phyloP scores from a whole-genome alignment of 1,140 invertebrate species.

The Cotesia glomerata region DNA sequence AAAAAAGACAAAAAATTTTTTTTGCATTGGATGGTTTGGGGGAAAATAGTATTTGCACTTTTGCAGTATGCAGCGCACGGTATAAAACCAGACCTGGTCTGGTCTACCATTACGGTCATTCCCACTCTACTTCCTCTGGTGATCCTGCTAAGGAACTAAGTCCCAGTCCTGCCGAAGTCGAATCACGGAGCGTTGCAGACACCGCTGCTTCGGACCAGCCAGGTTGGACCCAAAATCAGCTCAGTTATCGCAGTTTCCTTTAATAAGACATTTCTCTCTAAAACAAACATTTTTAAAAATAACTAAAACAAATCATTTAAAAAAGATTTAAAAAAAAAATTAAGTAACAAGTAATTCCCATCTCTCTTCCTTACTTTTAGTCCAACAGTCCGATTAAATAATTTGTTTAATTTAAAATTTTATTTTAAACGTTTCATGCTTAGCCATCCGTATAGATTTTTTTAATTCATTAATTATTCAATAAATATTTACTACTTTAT shows the following conservation, averaged over 20 bases:
- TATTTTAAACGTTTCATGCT: no score
- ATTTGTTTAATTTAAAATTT: slow-evolving; percentile 19
- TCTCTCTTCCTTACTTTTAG: slow-evolving; percentile 38
- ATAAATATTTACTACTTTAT: slow-evolving; percentile 11
- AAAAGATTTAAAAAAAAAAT: slow-evolving; percentile 5
- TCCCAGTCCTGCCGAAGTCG: slow-evolving; percentile 64
- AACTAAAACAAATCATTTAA: neutral
- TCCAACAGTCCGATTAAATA: slow-evolving; percentile 29
- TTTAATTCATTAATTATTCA: no score
- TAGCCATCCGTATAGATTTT: no score
- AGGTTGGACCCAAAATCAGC: slow-evolving; percentile 64
- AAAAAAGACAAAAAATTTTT: slow-evolving; percentile 37
- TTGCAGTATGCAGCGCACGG: slow-evolving; percentile 92
- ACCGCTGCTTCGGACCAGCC: slow-evolving; percentile 64
- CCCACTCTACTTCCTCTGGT: slow-evolving; percentile 73
- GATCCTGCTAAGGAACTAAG: slow-evolving; percentile 66
- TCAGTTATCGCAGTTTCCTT: slow-evolving; percentile 55
- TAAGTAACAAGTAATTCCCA: neutral
- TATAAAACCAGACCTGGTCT: slow-evolving; percentile 97
- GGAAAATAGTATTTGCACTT: slow-evolving; percentile 66
- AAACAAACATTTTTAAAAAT: slow-evolving; percentile 20
- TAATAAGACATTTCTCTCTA: slow-evolving; percentile 23
- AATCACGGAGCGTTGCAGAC: slow-evolving; percentile 63
- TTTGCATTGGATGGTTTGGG: slow-evolving; percentile 61
- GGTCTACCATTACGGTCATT: slow-evolving; percentile 96